Evolutionary conservation across 2,113 vertebrate species (phyloP).

Genomic region (Pheucticus melanocephalus): DNA sequence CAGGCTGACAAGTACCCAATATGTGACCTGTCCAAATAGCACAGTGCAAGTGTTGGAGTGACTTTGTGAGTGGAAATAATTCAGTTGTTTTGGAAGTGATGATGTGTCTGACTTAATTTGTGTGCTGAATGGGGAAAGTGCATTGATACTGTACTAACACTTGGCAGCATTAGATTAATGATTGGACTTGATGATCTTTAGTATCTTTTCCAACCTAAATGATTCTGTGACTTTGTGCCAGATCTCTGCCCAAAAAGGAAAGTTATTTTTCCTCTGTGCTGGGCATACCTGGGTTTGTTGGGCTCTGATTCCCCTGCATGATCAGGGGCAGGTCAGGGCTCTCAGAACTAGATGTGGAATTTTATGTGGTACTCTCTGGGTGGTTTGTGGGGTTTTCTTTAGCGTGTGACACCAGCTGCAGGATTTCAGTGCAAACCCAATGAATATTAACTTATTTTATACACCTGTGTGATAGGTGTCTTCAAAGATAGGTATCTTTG

Average conservation of each 20-base stretch:
- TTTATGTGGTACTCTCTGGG: background rate
- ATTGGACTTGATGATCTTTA: background rate
- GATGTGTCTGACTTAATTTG: background rate
- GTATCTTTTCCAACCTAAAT: background rate
- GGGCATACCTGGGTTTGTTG: background rate
- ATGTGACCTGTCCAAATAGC: background rate
- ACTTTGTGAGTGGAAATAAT: background rate
- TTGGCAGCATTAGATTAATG: background rate
- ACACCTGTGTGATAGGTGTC: background rate
- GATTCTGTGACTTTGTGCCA: background rate
- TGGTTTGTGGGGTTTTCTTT: background rate
- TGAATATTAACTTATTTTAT: background rate
- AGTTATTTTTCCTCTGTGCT: background rate
- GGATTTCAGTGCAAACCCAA: background rate
- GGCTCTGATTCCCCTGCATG: background rate
- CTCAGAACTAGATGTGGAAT: background rate
- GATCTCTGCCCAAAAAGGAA: background rate
- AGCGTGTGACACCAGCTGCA: accelerated
- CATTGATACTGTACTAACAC: background rate
- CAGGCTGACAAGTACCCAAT: background rate
- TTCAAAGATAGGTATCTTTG: background rate
- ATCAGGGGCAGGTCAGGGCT: background rate
- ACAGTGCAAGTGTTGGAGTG: background rate
- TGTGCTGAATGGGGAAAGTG: background rate
- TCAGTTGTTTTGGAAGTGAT: background rate